Percentiles rank a stretch among this genome's conserved stretches.
Evolutionary conservation across 2,113 vertebrate species (phyloP).

Genomic region (Vanacampus margaritifer): DNA sequence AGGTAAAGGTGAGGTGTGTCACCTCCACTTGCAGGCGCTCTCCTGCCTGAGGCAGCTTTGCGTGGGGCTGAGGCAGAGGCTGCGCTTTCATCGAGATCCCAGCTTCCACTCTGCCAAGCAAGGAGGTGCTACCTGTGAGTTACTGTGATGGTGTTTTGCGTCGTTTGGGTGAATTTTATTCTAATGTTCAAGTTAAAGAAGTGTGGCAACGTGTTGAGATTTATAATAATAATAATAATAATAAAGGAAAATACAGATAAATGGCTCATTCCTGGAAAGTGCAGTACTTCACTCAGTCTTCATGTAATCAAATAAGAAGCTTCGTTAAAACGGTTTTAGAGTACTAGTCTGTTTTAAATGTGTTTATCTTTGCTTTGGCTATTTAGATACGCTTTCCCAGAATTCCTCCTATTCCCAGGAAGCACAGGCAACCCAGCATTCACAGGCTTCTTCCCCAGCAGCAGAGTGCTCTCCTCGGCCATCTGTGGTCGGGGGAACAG

Average conservation of each 20-base stretch:
- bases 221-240: neutral
- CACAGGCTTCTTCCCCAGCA: slow-evolving; percentile 80
- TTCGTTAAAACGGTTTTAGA: neutral
- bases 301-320: neutral
- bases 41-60: slow-evolving; percentile 88
- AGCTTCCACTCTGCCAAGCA: slow-evolving; percentile 85
- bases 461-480: slow-evolving; percentile 86
- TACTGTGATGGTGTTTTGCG: neutral
- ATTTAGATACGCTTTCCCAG: slow-evolving; percentile 81
- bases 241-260: no score
- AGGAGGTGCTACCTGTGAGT: slow-evolving; percentile 60
- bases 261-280: no score
- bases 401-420: slow-evolving; percentile 90
- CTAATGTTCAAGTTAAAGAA: neutral
- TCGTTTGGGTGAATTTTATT: neutral
- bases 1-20: slow-evolving; percentile 75
- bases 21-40: slow-evolving; percentile 77
- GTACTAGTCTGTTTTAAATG: neutral
- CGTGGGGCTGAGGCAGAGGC: slow-evolving; percentile 76
- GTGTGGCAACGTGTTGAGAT: neutral
- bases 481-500: slow-evolving; percentile 85
- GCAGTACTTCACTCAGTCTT: neutral
- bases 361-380: slow-evolving; percentile 1
- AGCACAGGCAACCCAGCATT: slow-evolving; percentile 68
- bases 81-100: slow-evolving; percentile 90